Evolutionary conservation across 2,797 vertebrate species (phyloP).

Genomic region (Tamandua tetradactyla): DNA sequence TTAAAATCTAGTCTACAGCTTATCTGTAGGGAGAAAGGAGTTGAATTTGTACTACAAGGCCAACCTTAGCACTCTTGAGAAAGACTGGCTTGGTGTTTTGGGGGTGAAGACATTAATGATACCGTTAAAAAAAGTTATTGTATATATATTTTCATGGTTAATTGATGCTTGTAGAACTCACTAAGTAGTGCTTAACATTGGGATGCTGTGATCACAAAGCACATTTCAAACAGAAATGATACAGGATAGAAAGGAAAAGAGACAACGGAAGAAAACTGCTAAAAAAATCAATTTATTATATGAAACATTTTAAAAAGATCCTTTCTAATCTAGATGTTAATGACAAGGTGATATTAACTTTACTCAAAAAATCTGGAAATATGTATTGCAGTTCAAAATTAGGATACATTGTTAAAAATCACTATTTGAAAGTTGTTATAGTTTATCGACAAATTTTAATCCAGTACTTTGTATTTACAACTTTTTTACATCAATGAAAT

Average conservation of each 20-base stretch:
- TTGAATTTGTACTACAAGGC: constrained; percentile 37
- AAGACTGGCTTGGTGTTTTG: background rate
- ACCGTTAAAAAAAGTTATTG: background rate
- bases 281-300: background rate
- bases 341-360: background rate
- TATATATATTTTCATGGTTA: background rate
- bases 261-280: background rate
- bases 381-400: constrained; percentile 36
- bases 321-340: constrained; percentile 24
- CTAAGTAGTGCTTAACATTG: background rate
- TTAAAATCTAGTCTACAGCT: constrained; percentile 54
- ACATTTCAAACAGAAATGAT: background rate
- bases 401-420: background rate
- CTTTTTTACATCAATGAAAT: constrained; percentile 31
- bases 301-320: background rate
- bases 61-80: constrained; percentile 23
- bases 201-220: background rate
- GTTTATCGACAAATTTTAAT: background rate
- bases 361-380: background rate
- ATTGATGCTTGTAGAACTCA: background rate
- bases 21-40: constrained; percentile 35
- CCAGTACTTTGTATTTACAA: constrained; percentile 12
- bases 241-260: background rate
- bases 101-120: constrained; percentile 9
- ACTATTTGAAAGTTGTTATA: no score